Evolutionary conservation across 1,140 invertebrate genomes (phyloP), one percentile per base, ranked within the genome.

Genomic region (Drosophila mojavensis): DNA sequence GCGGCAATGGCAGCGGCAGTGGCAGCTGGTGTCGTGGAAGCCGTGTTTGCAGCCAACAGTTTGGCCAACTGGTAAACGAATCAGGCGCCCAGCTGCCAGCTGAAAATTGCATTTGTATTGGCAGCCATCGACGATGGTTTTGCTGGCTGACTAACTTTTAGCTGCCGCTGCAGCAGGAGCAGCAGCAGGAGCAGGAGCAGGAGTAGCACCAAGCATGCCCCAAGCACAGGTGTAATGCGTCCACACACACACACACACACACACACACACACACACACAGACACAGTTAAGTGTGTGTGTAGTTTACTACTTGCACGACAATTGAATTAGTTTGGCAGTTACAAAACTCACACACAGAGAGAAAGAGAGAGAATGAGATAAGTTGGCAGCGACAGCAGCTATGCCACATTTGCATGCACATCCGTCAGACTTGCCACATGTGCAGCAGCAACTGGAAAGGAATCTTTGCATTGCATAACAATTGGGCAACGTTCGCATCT

Each of bases 61-160:
- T 73, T 73, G 70, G 70, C 56, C 65, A 73, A 73, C 70, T 75
- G 85, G 77, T 83, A 88, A 88, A 89, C 83, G 83, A 88, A 88
- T 88, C 83, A 83, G 80, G 64, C 83, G 76, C 84, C 83, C 83
- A 89, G 80, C 83, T 89, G 84, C 84, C 84, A 81, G 62, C 68
- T 89, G 84, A 75, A 89, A 89, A 89, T 89, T 89, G 81, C 84
- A 89, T 89, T 89, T 89, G 84, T 89, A 89, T 89, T 89, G 84
- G 84, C 84, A 81, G 84, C 84, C 78, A 78, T 70, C 81, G 76
- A 75, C 80, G 82, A 61, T 89, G 83, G 51, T 70, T 75, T 79
- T 79, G 67, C 77, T 77, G 74, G 63, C 64, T 79, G 74, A 77
- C 68, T 79, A 63, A 67, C 63, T 74, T 65, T 65, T 56, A 51